Evolutionary conservation across 2,113 vertebrate genomes (phyloP).

Genomic region (Percina caprodes): DNA sequence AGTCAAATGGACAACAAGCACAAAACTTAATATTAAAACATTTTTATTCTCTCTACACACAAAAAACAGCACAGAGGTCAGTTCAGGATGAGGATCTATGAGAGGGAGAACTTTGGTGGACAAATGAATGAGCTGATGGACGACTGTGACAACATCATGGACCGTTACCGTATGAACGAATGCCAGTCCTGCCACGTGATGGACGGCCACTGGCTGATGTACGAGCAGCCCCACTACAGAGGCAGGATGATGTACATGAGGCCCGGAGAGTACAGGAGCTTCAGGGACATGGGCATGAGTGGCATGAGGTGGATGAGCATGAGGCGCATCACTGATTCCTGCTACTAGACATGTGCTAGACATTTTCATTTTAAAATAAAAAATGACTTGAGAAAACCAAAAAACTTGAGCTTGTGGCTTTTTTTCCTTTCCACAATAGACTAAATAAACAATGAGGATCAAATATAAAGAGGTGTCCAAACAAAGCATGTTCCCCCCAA

Average conservation of each 20-base stretch:
- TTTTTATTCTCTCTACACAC: neutral
- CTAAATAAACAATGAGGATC: neutral
- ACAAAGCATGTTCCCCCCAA: neutral
- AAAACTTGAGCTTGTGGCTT: neutral
- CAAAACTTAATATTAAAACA: neutral
- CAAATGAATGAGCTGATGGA: constrained; percentile 66
- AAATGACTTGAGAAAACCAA: neutral
- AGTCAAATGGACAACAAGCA: neutral
- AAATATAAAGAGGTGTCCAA: neutral
- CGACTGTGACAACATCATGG: constrained; percentile 66
- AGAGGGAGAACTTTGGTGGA: constrained; percentile 71
- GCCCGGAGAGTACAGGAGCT: constrained; percentile 77
- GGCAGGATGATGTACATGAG: constrained; percentile 78
- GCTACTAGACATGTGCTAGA: constrained; percentile 74
- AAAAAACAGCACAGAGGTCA: constrained; percentile 66
- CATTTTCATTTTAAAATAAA: constrained; percentile 49
- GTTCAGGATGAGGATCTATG: constrained; percentile 72
- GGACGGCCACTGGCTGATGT: constrained; percentile 81
- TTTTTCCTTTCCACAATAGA: neutral
- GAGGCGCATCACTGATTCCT: constrained; percentile 74
- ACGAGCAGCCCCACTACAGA: constrained; percentile 73
- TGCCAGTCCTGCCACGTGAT: constrained; percentile 70
- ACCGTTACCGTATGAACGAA: constrained; percentile 66
- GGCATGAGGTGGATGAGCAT: constrained; percentile 64
- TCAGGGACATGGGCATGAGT: constrained; percentile 63